Base-by-base conservation (phyloP, 2,888 invertebrate species). In the Polyploca ridens region DNA sequence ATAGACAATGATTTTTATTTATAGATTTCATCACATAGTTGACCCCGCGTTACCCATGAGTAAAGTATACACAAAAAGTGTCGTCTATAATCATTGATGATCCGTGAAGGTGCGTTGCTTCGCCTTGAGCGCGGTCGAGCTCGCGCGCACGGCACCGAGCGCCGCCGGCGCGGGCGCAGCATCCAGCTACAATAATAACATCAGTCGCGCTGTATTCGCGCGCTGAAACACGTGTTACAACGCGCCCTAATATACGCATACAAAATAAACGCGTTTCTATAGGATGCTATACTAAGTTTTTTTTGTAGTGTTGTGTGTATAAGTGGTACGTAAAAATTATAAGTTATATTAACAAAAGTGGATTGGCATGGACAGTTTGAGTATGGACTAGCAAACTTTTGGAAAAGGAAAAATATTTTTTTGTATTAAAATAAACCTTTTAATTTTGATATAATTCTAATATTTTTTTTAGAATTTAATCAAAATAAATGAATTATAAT, bases 181-280 rank as follows among this genome's bases (percentile, higher is more conserved):
- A 71, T 76, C 74, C 77, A 41, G 14, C 44, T 27, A 27, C 13
- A 61, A 44, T 41, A 41, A 64, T 67, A 64, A 73, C 76, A 73
- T 70, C 74, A 80, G 78, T 79, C 75, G 78, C 79, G 77, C 82
- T 73, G 75, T 76, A 85, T 78, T 82, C 76, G 85, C 82, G 87
- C 86, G 85, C 83, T 68, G 71, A 73, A 78, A 75, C 74, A 84
- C 82, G 85, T 84, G 85, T 54, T 19, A 19, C 54, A 54, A 54
- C 49, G 49, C 81, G 73, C 68, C 72, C 70, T 67, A 41, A 19
- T 61, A 19, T 27, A 61, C 61, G 27, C 44, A 61, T 41, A 61
- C 5, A 19, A 44, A 41, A 44, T 41, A 60, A n/a, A 44, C 38
- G 59, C n/a, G 38, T 27, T 61, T 38, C 16, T 61, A 19, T 16